A percentile compares a stretch with the other conserved stretches of the same genome.
phyloP scores from a whole-genome alignment of 2,888 invertebrate genomes.

The Autographa gamma region DNA sequence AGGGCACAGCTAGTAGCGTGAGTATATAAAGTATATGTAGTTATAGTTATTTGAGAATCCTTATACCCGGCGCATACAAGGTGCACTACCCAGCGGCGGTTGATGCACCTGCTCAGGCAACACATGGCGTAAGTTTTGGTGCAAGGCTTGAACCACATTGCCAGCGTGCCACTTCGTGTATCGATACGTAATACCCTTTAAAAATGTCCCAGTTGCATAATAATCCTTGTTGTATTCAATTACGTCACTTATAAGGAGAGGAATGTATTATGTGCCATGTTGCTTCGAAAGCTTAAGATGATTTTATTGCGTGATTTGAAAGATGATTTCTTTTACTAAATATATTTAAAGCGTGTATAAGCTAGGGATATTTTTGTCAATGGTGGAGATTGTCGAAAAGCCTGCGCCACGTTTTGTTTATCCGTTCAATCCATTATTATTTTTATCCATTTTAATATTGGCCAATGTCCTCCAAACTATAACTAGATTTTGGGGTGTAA shows the following conservation, averaged over 20 bases:
- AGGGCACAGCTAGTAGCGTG: too few species aligned
- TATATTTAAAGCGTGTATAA: neutral
- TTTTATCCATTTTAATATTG: too few species aligned
- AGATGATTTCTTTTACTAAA: neutral
- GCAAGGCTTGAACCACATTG: conserved; percentile 77
- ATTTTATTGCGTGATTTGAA: conserved; percentile 31
- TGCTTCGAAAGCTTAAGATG: conserved; percentile 15
- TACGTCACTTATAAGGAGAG: conserved; percentile 42
- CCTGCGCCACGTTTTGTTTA: neutral
- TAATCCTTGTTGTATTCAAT: conserved; percentile 40
- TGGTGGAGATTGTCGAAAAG: too few species aligned
- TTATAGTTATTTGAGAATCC: conserved; percentile 65
- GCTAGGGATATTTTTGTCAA: too few species aligned
- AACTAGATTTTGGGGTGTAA: too few species aligned
- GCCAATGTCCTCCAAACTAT: too few species aligned
- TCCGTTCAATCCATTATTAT: neutral
- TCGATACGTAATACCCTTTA: conserved; percentile 57
- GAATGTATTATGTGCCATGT: conserved; percentile 34
- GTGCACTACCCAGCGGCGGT: conserved; percentile 76
- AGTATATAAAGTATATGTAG: conserved; percentile 10
- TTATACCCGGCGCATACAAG: conserved; percentile 64
- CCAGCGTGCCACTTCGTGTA: conserved; percentile 57
- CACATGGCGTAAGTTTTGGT: conserved; percentile 83
- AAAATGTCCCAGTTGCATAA: conserved; percentile 57
- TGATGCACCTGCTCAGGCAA: conserved; percentile 81